Base-by-base conservation (phyloP, 1,140 invertebrate species). In the Drosophila simulans region DNA sequence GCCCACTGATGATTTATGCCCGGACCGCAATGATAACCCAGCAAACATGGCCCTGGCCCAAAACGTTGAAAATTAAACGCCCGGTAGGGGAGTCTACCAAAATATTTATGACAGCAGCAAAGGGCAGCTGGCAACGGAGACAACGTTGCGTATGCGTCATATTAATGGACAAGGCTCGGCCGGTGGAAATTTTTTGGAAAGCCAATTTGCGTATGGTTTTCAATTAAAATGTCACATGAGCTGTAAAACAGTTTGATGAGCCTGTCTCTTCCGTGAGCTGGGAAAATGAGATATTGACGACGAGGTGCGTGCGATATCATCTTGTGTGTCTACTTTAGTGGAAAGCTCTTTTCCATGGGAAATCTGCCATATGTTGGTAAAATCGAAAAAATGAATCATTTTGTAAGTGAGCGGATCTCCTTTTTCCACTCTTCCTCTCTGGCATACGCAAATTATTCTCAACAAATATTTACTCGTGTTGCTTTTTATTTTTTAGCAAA, bases 1-100 rank as follows among this genome's bases (percentile, higher is more conserved):
- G 59, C 57, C 64, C n/a, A 46, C 56, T 74, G 48, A 75, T 86
- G 64, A 81, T 85, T 86, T 81, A 78, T 81, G 77, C 52, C 56
- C 51, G 42, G 53, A 51, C 43, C 63, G 45, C 59, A 77, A 77
- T 84, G 63, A 80, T 80, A 77, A 43, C 52, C 25, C 66, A 54
- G 31, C 56, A 45, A 66, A 66, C 65, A 62, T 48, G 59, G 22
- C 48, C 17, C 15, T 10, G 42, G 10, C 42, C 11, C 22, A 49
- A 51, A 60, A 51, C 11, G 63, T 15, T 34, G 49, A 51, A 35
- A 66, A 68, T 52, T 31, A 31, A 64, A 63, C 22, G 5, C 8
- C 15, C 3, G 3, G 35, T 3, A 40, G 51, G 48, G 27, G 48
- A 52, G 59, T 17, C 58, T 45, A 22, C 53, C 48, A 70, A 76